Conservation (phyloP, 1,140 invertebrate species). For the Batillaria attramentaria region DNA sequence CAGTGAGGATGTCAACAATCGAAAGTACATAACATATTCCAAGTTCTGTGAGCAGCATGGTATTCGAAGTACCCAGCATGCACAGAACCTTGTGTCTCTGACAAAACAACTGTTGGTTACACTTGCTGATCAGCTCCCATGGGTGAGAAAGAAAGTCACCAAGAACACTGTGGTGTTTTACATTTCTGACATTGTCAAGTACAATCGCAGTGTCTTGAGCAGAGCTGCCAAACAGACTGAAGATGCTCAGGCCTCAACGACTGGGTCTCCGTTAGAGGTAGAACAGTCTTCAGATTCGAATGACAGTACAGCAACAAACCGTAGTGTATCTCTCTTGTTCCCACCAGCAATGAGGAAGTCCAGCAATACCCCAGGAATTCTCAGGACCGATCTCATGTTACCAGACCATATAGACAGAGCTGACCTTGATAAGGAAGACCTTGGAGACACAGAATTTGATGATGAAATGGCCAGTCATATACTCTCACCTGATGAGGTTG, state of each 20-base stretch:
- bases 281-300: no score
- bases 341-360: no score
- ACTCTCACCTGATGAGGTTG: not conserved
- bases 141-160: not conserved
- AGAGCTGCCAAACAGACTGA: not conserved
- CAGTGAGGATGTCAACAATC: not conserved
- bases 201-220: not conserved
- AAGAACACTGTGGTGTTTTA: not conserved
- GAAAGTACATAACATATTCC: not conserved
- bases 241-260: no score
- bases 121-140: slow-evolving; percentile 14
- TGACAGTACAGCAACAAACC: no score
- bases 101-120: not conserved
- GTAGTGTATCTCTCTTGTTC: no score
- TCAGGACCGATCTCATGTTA: no score
- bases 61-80: no score
- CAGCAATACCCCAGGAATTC: no score
- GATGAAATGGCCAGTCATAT: slow-evolving; percentile 6
- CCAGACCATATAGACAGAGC: not conserved
- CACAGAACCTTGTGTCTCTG: not conserved
- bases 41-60: not conserved
- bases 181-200: slow-evolving; percentile 2
- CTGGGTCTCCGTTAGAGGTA: no score
- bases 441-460: slow-evolving; percentile 18
- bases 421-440: slow-evolving; percentile 14